phyloP scores from a whole-genome alignment of 2,888 invertebrate species.

The Cephus pygmeus region DNA sequence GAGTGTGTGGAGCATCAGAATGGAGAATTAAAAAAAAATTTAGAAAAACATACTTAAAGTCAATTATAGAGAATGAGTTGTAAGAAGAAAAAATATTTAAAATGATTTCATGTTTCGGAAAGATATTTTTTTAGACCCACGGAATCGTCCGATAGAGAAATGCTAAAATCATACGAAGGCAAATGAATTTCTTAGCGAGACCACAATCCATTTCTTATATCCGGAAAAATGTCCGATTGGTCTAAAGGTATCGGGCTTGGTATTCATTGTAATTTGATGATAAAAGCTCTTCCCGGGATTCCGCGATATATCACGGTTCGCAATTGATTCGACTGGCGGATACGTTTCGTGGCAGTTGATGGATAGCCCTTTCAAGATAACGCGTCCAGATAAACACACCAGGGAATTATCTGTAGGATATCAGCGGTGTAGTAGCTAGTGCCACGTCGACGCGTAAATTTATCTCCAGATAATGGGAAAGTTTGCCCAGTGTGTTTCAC shows the following conservation, averaged over 20 bases:
- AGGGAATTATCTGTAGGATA: slow-evolving; percentile 26
- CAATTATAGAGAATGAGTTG: background rate
- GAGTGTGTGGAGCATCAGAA: background rate
- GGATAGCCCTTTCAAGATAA: slow-evolving; percentile 24
- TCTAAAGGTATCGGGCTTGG: background rate
- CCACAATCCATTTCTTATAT: background rate
- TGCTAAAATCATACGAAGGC: background rate
- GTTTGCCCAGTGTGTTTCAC: slow-evolving; percentile 28
- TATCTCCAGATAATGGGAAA: slow-evolving; percentile 7
- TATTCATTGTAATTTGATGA: slow-evolving; percentile 1
- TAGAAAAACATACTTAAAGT: background rate
- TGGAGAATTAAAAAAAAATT: background rate
- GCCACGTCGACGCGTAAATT: slow-evolving; percentile 16
- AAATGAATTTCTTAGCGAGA: background rate
- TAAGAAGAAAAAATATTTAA: background rate
- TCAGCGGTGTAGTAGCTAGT: slow-evolving; percentile 12
- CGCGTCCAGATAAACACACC: slow-evolving; percentile 19
- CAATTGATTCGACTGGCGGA: slow-evolving; percentile 4
- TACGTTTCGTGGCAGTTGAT: slow-evolving; percentile 16
- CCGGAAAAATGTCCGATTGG: background rate
- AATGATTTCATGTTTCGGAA: background rate
- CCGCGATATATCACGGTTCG: background rate
- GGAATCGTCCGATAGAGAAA: background rate
- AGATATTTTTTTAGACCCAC: background rate
- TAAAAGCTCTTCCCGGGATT: background rate